Evolutionary conservation across 2,113 vertebrate genomes (phyloP), one percentile per base, ranked within the genome.

Genomic region (Struthio camelus): DNA sequence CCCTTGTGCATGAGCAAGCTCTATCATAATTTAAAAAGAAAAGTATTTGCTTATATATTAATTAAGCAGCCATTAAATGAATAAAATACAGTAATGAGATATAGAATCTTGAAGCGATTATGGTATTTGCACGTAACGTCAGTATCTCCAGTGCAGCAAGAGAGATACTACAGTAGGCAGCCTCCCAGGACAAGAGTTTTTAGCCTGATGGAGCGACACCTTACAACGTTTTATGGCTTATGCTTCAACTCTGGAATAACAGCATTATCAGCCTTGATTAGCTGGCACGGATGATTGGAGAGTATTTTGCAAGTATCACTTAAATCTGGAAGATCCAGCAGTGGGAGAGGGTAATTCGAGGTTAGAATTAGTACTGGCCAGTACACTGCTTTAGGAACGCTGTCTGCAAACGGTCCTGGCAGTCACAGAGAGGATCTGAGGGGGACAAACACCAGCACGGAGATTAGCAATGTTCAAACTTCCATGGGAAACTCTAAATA

Each of bases 181-280:
- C 0, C 3, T 62, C 87, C 89, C 91, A 53, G 3, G 38, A n/a
- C 0, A 0, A 66, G 42, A 12, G 40, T 3, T 0, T 40, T 50
- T 44, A 54, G 58, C 5, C 0, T 4, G 65, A 30, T 10, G 30
- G 27, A 89, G 28, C 5, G 30, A 28, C 64, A 51, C 80, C 86
- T n/a, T 15, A 13, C 34, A 10, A 9, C 19, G 42, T 58, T 67
- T 71, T 36, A n/a, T 6, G 72, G 5, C 80, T 56, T 76, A 14
- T 1, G 1, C 32, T 79, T 83, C 71, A 62, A 5, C 40, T 53
- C 82, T 71, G 79, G 40, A 67, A 1, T 15, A 14, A 84, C 22
- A n/a, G 22, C 1, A 1, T 36, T 50, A 56, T 30, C 66, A 27
- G 46, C 62, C 54, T 70, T 50, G 72, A 82, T 80, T 72, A 76